Percentiles rank a stretch among this genome's conserved stretches.
Conservation (phyloP, 2,888 invertebrate genomes). For the Eremobia ochroleuca region DNA sequence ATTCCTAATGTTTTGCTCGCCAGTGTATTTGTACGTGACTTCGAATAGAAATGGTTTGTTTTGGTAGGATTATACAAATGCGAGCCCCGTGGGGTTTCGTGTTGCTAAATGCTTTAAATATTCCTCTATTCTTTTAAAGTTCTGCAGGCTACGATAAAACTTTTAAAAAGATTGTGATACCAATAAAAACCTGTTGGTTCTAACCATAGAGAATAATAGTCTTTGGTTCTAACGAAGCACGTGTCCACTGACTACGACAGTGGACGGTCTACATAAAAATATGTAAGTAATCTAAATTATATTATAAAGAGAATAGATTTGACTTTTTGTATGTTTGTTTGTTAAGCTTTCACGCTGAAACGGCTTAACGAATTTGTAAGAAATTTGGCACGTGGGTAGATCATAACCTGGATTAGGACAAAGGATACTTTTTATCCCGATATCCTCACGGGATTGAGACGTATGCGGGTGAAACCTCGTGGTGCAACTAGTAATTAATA, state of each 20-base stretch:
- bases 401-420: too few species aligned
- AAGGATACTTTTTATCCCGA: too few species aligned
- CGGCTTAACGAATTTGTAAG: too few species aligned
- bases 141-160: neutral
- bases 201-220: too few species aligned
- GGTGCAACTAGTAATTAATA: too few species aligned
- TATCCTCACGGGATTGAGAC: too few species aligned
- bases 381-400: too few species aligned
- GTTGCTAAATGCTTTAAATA: constrained; percentile 14
- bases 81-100: neutral
- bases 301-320: too few species aligned
- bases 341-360: too few species aligned
- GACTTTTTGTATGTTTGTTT: too few species aligned
- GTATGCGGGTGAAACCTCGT: too few species aligned
- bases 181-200: neutral
- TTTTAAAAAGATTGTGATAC: neutral
- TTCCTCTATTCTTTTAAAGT: neutral
- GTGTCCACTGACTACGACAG: neutral
- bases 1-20: constrained; percentile 29
- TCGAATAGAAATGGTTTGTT: constrained; percentile 47
- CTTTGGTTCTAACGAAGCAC: neutral
- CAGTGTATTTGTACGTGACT: constrained; percentile 42
- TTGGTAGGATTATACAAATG: constrained; percentile 33
- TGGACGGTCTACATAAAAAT: neutral
- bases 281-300: neutral